Base-by-base conservation (phyloP, 2,888 invertebrate species). In the Eilema caniola region DNA sequence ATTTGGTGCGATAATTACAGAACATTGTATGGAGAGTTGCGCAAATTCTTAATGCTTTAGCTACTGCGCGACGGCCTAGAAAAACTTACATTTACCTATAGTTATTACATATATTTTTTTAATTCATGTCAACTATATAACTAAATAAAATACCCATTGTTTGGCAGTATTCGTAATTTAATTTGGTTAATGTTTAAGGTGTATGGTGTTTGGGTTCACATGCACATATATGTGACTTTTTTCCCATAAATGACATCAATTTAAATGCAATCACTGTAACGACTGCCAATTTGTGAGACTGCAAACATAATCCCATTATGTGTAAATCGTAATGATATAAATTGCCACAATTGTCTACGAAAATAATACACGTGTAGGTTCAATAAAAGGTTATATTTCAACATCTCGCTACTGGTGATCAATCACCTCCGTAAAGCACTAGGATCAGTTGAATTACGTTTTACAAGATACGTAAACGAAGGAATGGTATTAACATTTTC, bases 211-310 rank as follows among this genome's bases (percentile, higher is more conserved):
- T 47, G 5, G 16, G 53, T 53, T 53, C 53, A 53, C 20, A 53
- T 53, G 20, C 20, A 53, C 8, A 8, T 4, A 41, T 41, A 60
- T 31, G 59, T 57, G 25, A 28, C 53, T 53, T 33, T 65, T 65
- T 69, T 61, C 77, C 82, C 87, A 87, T 86, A 83, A 88, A 84
- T 80, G 83, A 86, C 86, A 80, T 85, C 91, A 92, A 92, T 92
- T 90, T 92, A 89, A 92, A 91, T 67, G 90, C 89, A 91, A 93
- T 92, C 90, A 90, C 81, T 68, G 71, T 88, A 90, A 90, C 88
- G 84, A 88, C 84, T 79, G 69, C 76, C 83, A 85, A 87, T 89
- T 86, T 87, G 73, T 84, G 73, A 79, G 81, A 76, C 76, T 82
- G 84, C 86, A 85, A 86, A 90, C 86, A 89, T 89, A 88, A 89